These are phyloP conservation scores for Mimumesa dahlbomi DNA, from an alignment of 2,888 invertebrate species.

Conservation along the genomic window DNA sequence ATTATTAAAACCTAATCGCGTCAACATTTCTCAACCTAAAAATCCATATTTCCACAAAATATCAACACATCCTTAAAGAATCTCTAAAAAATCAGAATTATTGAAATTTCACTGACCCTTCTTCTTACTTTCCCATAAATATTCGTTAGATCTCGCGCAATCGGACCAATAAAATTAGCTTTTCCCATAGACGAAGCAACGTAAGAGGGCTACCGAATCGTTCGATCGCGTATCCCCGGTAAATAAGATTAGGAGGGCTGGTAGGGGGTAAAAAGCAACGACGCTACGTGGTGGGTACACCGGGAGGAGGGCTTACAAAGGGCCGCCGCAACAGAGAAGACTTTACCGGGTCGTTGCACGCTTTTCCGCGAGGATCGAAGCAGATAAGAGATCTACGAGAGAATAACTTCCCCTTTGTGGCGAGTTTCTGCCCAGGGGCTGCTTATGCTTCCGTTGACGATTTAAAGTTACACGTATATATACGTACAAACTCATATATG, in stretches of 20 bases:
- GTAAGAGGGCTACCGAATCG: slow-evolving; percentile 8
- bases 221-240: slow-evolving; percentile 20
- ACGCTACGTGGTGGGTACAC: slow-evolving; percentile 12
- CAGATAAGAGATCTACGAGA: slow-evolving; percentile 65
- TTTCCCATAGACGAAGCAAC: no score
- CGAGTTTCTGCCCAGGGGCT: slow-evolving; percentile 31
- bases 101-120: no score
- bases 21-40: no score
- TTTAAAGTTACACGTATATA: slow-evolving; percentile 53
- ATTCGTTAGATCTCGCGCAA: not conserved
- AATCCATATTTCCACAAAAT: no score
- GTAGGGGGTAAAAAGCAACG: not conserved
- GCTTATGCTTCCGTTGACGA: slow-evolving; percentile 49
- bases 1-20: no score
- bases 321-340: slow-evolving; percentile 58
- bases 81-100: no score
- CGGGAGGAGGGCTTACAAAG: slow-evolving; percentile 55
- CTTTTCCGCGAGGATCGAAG: slow-evolving; percentile 64
- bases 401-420: slow-evolving; percentile 61
- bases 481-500: no score
- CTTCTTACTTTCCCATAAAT: no score
- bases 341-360: slow-evolving; percentile 67
- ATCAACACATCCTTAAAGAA: no score
- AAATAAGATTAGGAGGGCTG: slow-evolving; percentile 45
- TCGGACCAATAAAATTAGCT: slow-evolving; percentile 1